Base-by-base conservation (phyloP, 2,888 invertebrate genomes). In the Stomorhina lunata region DNA sequence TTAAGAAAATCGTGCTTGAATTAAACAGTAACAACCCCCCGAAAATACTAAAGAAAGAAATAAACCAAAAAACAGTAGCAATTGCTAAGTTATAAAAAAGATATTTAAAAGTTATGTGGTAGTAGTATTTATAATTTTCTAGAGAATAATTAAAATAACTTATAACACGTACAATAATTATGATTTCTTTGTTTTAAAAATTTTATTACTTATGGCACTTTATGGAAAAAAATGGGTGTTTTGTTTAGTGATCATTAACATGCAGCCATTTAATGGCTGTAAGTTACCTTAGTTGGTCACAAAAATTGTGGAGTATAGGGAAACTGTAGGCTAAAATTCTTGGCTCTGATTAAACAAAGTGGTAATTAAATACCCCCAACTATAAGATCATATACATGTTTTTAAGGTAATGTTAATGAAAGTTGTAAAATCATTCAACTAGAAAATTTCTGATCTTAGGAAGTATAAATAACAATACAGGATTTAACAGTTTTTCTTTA, bases 101-200 rank as follows among this genome's bases (percentile, higher is more conserved):
- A 40, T 4, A 34, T 53, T 12, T 37, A 20, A n/a, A n/a, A n/a
- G 48, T 34, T 59, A 10, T 12, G 9, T 53, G 53, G 27, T 7
- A 15, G 2, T 37, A 37, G 50, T 15, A 29, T n/a, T n/a, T n/a
- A n/a, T 12, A 50, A 25, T 53, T 73, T 63, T 53, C 43, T 32
- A 15, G 37, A 45, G 73, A 82, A 71, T 75, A 78, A 82, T 82
- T 82, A 82, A 78, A 82, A 81, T 79, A 69, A 34, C 65, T 79
- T 75, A 50, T 59, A 79, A 82, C 78, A 79, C 75, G 69, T 82
- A 53, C 69, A 57, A 57, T 65, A 65, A 78, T 78, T 73, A 75
- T 78, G 81, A 55, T 65, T 75, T 63, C 53, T 63, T 32, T 75
- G 53, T 65, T 75, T 55, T 63, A n/a, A n/a, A n/a, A n/a, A n/a